phyloP scores from a whole-genome alignment of 2,113 vertebrate species.

The Clinocottus analis region DNA sequence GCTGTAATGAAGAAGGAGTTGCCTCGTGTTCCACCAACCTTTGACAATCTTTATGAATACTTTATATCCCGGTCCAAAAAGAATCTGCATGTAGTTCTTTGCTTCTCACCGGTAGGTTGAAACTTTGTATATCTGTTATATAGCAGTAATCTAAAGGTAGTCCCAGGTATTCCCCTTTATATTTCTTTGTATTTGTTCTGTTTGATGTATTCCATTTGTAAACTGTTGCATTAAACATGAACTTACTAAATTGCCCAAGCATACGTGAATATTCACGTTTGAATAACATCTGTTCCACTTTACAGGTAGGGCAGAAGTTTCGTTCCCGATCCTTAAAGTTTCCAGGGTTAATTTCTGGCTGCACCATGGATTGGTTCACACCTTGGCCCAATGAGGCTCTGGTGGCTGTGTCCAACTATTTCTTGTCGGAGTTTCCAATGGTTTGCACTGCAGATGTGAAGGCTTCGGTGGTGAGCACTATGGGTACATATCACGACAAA shows the following conservation, averaged over 20 bases:
- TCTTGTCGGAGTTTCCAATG: constrained; percentile 82
- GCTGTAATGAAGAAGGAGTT: constrained; percentile 84
- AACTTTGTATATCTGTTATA: not conserved
- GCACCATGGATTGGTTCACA: constrained; percentile 89
- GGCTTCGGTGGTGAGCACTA: constrained; percentile 79
- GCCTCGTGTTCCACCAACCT: constrained; percentile 78
- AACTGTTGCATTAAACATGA: not conserved
- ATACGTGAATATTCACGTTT: not conserved
- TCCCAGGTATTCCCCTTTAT: not conserved
- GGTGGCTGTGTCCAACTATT: constrained; percentile 85
- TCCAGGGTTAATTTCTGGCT: constrained; percentile 87
- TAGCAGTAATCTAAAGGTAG: not conserved
- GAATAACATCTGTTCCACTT: not conserved
- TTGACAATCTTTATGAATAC: constrained; percentile 87
- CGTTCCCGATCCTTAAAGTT: constrained; percentile 84
- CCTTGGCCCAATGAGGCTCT: constrained; percentile 87
- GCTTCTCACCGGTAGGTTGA: constrained; percentile 83
- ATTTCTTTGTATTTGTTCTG: constrained; percentile 4
- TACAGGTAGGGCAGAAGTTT: constrained; percentile 85
- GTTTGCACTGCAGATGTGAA: constrained; percentile 85
- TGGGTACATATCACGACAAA: constrained; percentile 86
- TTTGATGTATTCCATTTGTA: not conserved
- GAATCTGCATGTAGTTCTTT: constrained; percentile 87
- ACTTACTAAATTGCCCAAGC: not conserved
- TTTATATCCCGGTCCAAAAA: constrained; percentile 84